phyloP scores from a whole-genome alignment of 2,888 invertebrate species.

The Embidobia sp. region DNA sequence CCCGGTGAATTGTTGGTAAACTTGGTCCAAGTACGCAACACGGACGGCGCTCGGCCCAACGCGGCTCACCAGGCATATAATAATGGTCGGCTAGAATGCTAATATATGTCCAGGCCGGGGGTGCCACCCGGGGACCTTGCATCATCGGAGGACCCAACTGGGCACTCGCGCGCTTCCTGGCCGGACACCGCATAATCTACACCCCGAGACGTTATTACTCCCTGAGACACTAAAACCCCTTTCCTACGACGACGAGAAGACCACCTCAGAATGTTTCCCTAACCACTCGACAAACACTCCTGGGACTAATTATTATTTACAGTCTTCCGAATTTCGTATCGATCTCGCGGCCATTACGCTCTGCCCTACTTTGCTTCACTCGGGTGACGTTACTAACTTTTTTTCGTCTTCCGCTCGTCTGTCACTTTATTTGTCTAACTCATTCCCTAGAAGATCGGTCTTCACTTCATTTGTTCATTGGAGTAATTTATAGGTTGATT shows the following conservation, averaged over 20 bases:
- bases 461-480: no score
- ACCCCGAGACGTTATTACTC: conserved; percentile 80
- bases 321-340: conserved; percentile 39
- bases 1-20: conserved; percentile 81
- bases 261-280: conserved; percentile 65
- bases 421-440: no score
- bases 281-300: conserved; percentile 67
- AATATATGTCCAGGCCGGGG: conserved; percentile 79
- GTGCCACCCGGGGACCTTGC: conserved; percentile 80
- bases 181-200: conserved; percentile 81
- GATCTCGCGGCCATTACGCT: conserved; percentile 8
- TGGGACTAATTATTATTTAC: conserved; percentile 72
- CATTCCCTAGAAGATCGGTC: no score
- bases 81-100: conserved; percentile 81
- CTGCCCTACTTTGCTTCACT: not conserved
- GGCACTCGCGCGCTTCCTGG: conserved; percentile 77
- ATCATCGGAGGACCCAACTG: conserved; percentile 81
- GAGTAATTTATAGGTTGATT: no score
- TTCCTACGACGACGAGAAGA: conserved; percentile 56
- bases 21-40: conserved; percentile 81
- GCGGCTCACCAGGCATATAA: conserved; percentile 81
- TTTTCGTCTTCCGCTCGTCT: no score
- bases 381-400: not conserved
- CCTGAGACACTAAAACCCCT: conserved; percentile 79
- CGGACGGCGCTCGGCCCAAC: conserved; percentile 77